Evolutionary conservation across 2,888 invertebrate genomes (phyloP).

Genomic region (Cremastinae sp.): DNA sequence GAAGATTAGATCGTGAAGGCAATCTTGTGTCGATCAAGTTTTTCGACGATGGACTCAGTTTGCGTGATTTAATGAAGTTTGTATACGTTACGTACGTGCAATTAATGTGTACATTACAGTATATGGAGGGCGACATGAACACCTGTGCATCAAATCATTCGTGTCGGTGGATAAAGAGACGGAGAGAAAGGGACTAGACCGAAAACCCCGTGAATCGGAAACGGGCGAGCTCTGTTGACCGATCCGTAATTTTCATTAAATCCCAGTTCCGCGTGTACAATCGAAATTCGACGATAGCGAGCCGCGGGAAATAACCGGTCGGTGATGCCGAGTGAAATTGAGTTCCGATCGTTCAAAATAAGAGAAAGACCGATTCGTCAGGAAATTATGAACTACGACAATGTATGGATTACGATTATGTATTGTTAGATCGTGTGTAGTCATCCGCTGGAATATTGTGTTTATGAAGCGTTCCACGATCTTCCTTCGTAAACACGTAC

Average conservation of each 20-base stretch:
- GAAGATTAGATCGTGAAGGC: no score
- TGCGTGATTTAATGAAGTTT: conserved; percentile 18
- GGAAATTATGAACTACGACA: conserved; percentile 16
- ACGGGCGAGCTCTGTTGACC: conserved; percentile 37
- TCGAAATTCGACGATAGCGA: conserved; percentile 48
- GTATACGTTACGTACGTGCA: not conserved
- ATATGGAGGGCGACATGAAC: not conserved
- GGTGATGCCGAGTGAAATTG: conserved; percentile 40
- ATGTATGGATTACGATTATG: conserved; percentile 45
- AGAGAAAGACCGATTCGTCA: not conserved
- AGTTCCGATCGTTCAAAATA: conserved; percentile 7
- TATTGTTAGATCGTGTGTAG: conserved; percentile 23
- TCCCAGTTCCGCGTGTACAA: conserved; percentile 52
- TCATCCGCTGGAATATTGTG: no score
- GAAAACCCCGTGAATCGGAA: conserved; percentile 9
- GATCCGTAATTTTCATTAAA: conserved; percentile 54
- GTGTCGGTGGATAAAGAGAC: not conserved
- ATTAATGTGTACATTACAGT: conserved; percentile 10
- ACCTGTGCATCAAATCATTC: conserved; percentile 7
- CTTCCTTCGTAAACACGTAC: no score
- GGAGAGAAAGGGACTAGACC: conserved; percentile 1
- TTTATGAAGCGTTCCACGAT: no score
- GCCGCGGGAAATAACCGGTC: conserved; percentile 34
- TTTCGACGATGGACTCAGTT: conserved; percentile 9
- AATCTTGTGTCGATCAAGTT: not conserved